These are phyloP conservation scores for Illadopsis cleaveri DNA, from an alignment of 2,113 vertebrate genomes.

Conservation along the genomic window DNA sequence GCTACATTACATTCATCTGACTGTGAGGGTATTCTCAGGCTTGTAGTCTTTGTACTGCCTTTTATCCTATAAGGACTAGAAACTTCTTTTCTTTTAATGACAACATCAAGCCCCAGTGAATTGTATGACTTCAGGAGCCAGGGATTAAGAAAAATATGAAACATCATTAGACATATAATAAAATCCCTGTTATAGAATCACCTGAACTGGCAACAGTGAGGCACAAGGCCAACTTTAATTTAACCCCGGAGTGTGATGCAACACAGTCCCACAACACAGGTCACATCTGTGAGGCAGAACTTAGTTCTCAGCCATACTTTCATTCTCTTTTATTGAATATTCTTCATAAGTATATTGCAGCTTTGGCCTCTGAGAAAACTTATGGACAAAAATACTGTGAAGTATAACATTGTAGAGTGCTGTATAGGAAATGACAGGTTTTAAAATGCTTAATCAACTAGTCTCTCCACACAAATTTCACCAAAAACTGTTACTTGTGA, in stretches of 20 bases:
- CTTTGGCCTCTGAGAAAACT: constrained; percentile 1
- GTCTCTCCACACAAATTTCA: neutral
- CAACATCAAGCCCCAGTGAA: neutral
- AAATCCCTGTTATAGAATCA: constrained; percentile 33
- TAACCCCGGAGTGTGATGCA: constrained; percentile 31
- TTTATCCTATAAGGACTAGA: neutral
- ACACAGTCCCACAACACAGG: constrained; percentile 25
- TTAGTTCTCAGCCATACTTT: neutral
- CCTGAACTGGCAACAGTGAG: neutral
- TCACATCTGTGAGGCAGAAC: constrained; percentile 43
- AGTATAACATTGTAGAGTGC: neutral
- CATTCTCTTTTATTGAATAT: constrained; percentile 45
- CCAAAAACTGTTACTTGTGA: neutral
- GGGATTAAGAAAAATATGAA: constrained; percentile 51
- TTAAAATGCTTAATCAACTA: neutral
- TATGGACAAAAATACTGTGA: neutral
- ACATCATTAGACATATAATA: constrained; percentile 21
- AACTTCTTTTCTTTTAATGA: constrained; percentile 21
- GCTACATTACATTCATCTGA: neutral
- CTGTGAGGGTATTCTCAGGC: neutral
- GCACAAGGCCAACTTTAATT: constrained; percentile 40
- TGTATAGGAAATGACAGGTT: neutral
- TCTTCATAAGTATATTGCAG: neutral
- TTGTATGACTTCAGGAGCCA: constrained; percentile 14
- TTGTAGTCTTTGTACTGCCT: neutral